Percentiles rank a stretch among this genome's conserved stretches.
Conservation (phyloP, 2,888 invertebrate genomes). For the Coenonympha arcania region DNA sequence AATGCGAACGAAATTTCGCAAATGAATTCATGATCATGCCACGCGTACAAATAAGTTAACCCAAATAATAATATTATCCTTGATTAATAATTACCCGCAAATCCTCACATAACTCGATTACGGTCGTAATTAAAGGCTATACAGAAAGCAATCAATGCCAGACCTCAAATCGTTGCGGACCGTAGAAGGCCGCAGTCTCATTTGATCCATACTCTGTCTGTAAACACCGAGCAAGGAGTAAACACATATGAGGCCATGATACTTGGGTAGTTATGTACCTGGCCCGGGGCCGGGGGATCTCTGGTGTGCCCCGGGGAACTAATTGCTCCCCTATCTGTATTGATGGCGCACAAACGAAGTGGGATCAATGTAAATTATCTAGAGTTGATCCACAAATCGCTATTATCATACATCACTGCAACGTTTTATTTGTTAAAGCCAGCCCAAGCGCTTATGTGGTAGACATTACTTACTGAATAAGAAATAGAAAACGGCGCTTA, state of each 20-base stretch:
- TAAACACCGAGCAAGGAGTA: conserved; percentile 54
- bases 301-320: conserved; percentile 45
- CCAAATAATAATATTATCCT: conserved; percentile 17
- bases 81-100: conserved; percentile 19
- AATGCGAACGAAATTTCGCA: neutral
- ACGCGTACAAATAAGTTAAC: conserved; percentile 3
- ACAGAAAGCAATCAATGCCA: conserved; percentile 24
- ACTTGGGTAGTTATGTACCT: no score
- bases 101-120: conserved; percentile 21
- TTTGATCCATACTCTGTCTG: conserved; percentile 49
- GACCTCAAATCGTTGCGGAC: conserved; percentile 22
- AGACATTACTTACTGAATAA: no score
- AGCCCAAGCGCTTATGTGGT: no score
- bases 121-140: conserved; percentile 24
- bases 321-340: conserved; percentile 67
- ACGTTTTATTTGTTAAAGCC: conserved; percentile 25
- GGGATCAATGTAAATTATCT: conserved; percentile 66
- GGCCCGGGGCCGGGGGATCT: neutral
- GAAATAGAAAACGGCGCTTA: no score
- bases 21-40: neutral
- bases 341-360: conserved; percentile 59
- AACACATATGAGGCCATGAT: no score
- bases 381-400: conserved; percentile 43
- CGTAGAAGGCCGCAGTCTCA: conserved; percentile 25
- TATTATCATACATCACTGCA: conserved; percentile 50